Evolutionary conservation across 2,888 invertebrate genomes (phyloP).

Genomic region (Chromoteleia sp.): DNA sequence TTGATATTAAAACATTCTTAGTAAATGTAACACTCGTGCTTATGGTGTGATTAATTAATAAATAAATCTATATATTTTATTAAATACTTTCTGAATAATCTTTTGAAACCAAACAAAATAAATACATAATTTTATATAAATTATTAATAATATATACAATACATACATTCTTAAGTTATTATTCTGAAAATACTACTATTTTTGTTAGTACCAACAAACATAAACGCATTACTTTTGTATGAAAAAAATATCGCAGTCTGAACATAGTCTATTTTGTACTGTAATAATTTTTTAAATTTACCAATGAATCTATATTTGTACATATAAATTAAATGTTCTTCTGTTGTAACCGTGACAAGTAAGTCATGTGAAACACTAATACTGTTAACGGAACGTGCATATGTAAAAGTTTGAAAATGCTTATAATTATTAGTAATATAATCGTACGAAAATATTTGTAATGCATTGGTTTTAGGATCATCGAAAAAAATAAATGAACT

Average conservation of each 20-base stretch:
- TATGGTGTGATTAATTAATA: too few species aligned
- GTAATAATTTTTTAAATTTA: slow-evolving; percentile 14
- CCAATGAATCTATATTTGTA: slow-evolving; percentile 12
- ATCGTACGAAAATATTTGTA: slow-evolving; percentile 18
- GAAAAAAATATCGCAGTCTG: slow-evolving; percentile 9
- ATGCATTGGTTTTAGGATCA: background rate
- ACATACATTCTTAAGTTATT: background rate
- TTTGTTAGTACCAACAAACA: slow-evolving; percentile 13
- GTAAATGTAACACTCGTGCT: too few species aligned
- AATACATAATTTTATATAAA: slow-evolving; percentile 4
- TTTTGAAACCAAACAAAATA: too few species aligned
- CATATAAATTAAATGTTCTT: slow-evolving; percentile 17
- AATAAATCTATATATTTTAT: too few species aligned
- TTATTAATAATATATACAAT: background rate
- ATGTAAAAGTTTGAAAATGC: slow-evolving; percentile 7
- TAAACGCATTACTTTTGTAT: background rate
- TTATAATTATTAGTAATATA: background rate
- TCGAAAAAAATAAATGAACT: slow-evolving; percentile 31
- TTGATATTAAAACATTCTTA: too few species aligned
- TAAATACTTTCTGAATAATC: too few species aligned
- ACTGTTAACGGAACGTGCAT: slow-evolving; percentile 19
- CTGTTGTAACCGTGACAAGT: slow-evolving; percentile 6
- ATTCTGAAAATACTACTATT: slow-evolving; percentile 12
- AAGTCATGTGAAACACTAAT: slow-evolving; percentile 15
- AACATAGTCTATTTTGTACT: slow-evolving; percentile 7